Evolutionary conservation across 2,888 invertebrate species (phyloP).

Genomic region (Arrhopalites spinosus): DNA sequence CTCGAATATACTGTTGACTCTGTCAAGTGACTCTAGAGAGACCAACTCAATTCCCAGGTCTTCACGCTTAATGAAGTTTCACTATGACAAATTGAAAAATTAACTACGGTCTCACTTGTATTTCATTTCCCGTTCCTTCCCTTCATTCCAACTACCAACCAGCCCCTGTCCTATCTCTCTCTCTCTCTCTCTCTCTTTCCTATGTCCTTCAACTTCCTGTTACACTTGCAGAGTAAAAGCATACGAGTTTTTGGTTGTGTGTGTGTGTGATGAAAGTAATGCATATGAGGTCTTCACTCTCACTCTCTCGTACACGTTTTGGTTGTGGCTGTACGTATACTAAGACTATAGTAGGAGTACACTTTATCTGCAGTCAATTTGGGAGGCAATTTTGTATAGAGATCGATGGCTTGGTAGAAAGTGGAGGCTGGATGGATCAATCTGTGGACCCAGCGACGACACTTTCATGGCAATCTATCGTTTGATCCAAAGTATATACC

Average conservation of each 20-base stretch:
- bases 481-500: neutral
- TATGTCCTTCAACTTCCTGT: no score
- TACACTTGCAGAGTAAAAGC: neutral
- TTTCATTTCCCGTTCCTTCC: conserved; percentile 15
- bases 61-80: conserved; percentile 38
- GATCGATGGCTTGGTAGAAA: no score
- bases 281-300: no score
- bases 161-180: neutral
- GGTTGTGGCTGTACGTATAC: no score
- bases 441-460: neutral
- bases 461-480: neutral
- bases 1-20: neutral
- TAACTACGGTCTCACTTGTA: conserved; percentile 19
- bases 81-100: conserved; percentile 36
- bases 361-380: no score
- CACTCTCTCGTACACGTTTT: no score
- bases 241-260: neutral
- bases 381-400: no score
- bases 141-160: neutral
- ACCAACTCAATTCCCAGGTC: conserved; percentile 31
- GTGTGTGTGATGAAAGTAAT: no score
- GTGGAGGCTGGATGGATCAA: conserved; percentile 1
- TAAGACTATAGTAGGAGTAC: no score
- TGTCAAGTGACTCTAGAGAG: no score
- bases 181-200: neutral